phyloP scores from a whole-genome alignment of 2,797 vertebrate species.

The Sphenodon punctatus region DNA sequence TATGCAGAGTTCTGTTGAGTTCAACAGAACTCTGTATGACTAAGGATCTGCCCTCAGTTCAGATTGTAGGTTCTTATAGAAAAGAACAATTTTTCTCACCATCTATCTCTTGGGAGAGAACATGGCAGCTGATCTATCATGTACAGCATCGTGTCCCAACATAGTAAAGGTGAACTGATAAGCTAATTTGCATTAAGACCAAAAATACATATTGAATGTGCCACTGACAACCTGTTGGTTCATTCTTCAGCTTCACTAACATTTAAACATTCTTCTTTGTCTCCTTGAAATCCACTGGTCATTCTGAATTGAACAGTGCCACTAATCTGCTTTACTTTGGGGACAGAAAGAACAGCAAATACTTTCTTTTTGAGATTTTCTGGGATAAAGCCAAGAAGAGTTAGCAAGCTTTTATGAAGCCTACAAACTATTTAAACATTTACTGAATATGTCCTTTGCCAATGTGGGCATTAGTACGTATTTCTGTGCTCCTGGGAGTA shows the following conservation, averaged over 20 bases:
- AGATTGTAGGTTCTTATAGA: background rate
- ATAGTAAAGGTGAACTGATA: background rate
- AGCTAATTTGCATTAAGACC: background rate
- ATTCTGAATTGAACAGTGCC: too few relatives aligned
- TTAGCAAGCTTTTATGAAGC: background rate
- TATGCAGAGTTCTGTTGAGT: slow-evolving; percentile 44
- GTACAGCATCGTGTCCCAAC: rapidly evolving
- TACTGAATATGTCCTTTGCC: too few relatives aligned
- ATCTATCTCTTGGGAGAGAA: background rate
- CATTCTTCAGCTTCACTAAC: too few relatives aligned
- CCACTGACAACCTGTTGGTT: too few relatives aligned
- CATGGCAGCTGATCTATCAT: background rate
- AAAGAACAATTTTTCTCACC: too few relatives aligned
- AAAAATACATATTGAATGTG: background rate
- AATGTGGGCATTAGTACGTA: background rate
- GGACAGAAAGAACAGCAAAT: too few relatives aligned
- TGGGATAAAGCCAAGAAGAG: slow-evolving; percentile 6
- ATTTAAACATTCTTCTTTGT: too few relatives aligned
- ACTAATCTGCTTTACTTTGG: too few relatives aligned
- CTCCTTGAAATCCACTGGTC: too few relatives aligned
- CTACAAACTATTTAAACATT: rapidly evolving
- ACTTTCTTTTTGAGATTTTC: background rate
- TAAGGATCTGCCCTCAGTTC: background rate
- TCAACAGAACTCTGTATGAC: slow-evolving; percentile 42
- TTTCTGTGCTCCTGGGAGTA: background rate